Evolutionary conservation across 2,888 invertebrate species (phyloP), one percentile per base, ranked within the genome.

Genomic region (Drosophila diplacantha): DNA sequence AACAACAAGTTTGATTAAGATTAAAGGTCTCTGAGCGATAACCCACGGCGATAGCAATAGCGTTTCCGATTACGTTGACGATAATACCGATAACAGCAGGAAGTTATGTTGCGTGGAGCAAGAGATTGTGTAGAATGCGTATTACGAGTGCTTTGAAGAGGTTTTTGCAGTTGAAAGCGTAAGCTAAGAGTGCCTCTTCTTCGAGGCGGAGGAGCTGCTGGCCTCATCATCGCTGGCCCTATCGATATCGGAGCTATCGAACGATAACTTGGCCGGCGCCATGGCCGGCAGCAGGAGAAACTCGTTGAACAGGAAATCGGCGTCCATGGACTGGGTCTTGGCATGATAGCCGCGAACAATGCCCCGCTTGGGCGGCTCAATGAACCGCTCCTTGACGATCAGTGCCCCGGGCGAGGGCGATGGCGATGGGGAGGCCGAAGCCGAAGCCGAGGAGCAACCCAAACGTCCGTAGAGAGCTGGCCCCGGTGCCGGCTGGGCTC

Each of bases 321-420:
- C 83, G 59, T 87, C 87, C 85, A 87, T 87, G 24, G 86, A 87
- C 56, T 87, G 86, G 0, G 88, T 87, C 63, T 88, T 87, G 39
- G 76, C 84, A 32, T 86, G 85, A 68, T 87, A 87, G 57, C 82
- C 90, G 66, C 88, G 89, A 2, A 90, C 88, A 50, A 90, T 85
- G 49, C 80, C 59, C 26, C 90, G 87, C 63, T 89, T 89, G 2
- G 90, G 89, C 4, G 90, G 89, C 74, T 90, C 90, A 32, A 90
- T 90, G 71, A 87, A 90, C 55, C 86, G 86, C 80, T 90, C 90
- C 81, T 89, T 90, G 2, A 90, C 87, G 26, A 90, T 78, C 22
- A 90, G 85, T 5, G 89, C 86, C 2, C 90, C 90, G 0, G 89
- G 88, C 53, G 82, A 85, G 1, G 82, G 80, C 14, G 71, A 52